Evolutionary conservation across 1,140 invertebrate species (phyloP).

Genomic region (Neotoxoptera formosana): DNA sequence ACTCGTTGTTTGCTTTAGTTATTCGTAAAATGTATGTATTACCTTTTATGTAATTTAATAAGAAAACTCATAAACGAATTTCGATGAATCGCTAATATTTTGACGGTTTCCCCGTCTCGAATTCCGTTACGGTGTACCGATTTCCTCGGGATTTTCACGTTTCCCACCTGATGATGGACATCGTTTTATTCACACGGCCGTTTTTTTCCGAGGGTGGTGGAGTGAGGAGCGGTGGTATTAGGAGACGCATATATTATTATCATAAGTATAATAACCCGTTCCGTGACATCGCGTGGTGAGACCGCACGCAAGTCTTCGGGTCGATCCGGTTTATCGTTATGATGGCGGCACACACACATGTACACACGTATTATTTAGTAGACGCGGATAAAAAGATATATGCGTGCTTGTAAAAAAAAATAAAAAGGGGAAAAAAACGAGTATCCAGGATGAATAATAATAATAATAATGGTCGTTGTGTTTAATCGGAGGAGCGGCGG

Average conservation of each 20-base stretch:
- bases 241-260: background rate
- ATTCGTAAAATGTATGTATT: background rate
- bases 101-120: background rate
- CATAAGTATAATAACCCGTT: slow-evolving; percentile 45
- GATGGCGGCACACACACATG: slow-evolving; percentile 36
- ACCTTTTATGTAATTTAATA: background rate
- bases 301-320: slow-evolving; percentile 38
- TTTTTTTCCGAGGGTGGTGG: background rate
- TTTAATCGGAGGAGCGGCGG: background rate
- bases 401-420: background rate
- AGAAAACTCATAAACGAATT: background rate
- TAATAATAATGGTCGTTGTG: slow-evolving; percentile 33
- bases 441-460: slow-evolving; percentile 48
- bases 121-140: background rate
- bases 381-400: slow-evolving; percentile 8
- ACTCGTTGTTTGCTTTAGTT: background rate
- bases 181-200: background rate
- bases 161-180: background rate
- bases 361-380: background rate
- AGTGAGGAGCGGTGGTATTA: background rate
- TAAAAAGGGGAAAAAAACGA: slow-evolving; percentile 38
- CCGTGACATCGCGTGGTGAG: background rate
- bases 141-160: background rate
- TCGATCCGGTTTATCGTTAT: slow-evolving; percentile 52
- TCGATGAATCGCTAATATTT: background rate